These are phyloP conservation scores for Melanotaenia boesemani DNA, from an alignment of 2,797 vertebrate genomes.

Conservation along the genomic window DNA sequence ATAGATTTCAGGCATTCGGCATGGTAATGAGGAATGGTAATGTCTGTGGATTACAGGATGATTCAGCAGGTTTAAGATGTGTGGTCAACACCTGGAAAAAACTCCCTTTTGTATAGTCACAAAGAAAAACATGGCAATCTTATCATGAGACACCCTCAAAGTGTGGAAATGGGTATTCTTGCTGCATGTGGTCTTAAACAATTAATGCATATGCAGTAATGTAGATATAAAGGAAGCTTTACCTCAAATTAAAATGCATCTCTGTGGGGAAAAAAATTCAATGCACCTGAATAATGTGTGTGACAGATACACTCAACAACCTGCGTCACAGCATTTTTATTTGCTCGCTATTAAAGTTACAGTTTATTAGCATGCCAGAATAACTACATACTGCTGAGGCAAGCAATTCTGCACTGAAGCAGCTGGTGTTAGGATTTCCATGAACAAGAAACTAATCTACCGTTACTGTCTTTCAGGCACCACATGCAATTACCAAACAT, in stretches of 20 bases:
- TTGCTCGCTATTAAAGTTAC: too few species aligned
- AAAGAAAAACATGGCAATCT: neutral
- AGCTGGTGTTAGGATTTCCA: too few species aligned
- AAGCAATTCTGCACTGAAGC: too few species aligned
- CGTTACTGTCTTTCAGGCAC: neutral
- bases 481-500: too few species aligned
- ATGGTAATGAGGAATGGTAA: conserved; percentile 41
- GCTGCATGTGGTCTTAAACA: neutral
- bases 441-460: neutral
- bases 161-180: neutral
- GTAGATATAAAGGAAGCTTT: neutral
- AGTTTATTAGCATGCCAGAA: neutral
- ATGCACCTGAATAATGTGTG: too few species aligned
- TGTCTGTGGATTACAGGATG: conserved; percentile 35
- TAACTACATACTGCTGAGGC: neutral
- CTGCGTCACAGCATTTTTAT: too few species aligned
- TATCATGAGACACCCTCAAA: neutral
- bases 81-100: neutral
- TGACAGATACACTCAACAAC: too few species aligned
- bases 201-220: neutral
- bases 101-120: neutral
- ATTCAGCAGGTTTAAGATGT: conserved; percentile 54
- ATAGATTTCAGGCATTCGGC: conserved; percentile 40
- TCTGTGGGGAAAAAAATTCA: too few species aligned
- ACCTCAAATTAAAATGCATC: neutral